Conservation (phyloP, 2,797 vertebrate genomes). For the Urosaurus nigricauda region DNA sequence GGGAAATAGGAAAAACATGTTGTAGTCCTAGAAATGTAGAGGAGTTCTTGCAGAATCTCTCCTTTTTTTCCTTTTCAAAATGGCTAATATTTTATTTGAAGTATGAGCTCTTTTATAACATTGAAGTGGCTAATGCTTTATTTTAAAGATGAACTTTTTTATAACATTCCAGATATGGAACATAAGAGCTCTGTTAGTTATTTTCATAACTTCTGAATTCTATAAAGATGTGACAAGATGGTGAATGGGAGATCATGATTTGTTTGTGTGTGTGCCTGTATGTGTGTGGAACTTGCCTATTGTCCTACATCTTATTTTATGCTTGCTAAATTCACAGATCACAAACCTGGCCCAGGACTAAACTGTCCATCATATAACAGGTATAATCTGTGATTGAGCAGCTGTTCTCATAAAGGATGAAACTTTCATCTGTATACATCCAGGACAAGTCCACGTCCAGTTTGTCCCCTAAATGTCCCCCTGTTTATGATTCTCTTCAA, state of each 20-base stretch:
- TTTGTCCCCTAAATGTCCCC: slow-evolving; percentile 46
- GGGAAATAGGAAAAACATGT: slow-evolving; percentile 35
- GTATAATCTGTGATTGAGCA: slow-evolving; percentile 52
- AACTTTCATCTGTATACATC: slow-evolving; percentile 45
- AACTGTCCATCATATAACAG: slow-evolving; percentile 6
- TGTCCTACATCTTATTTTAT: slow-evolving; percentile 18
- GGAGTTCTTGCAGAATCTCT: slow-evolving; percentile 34
- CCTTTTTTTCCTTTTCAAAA: slow-evolving; percentile 18
- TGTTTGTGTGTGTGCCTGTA: neutral
- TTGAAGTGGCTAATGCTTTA: neutral
- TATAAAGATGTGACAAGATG: slow-evolving; percentile 2
- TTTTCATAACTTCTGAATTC: slow-evolving; percentile 18
- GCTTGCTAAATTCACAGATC: slow-evolving; percentile 20
- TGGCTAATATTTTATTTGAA: neutral
- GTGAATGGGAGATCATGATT: slow-evolving; percentile 4
- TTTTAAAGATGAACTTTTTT: neutral
- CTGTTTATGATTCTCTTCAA: slow-evolving; percentile 5
- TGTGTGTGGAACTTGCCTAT: slow-evolving; percentile 1
- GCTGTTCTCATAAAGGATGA: slow-evolving; percentile 64
- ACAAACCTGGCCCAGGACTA: slow-evolving; percentile 18
- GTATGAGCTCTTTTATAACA: slow-evolving; percentile 10
- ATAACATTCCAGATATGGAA: slow-evolving; percentile 1
- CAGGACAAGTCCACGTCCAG: slow-evolving; percentile 35
- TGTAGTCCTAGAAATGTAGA: neutral
- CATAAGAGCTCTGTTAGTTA: slow-evolving; percentile 6